A percentile compares a stretch with the other conserved stretches of the same genome.
Evolutionary conservation across 2,113 vertebrate species (phyloP).

Genomic region (Chionomys nivalis): DNA sequence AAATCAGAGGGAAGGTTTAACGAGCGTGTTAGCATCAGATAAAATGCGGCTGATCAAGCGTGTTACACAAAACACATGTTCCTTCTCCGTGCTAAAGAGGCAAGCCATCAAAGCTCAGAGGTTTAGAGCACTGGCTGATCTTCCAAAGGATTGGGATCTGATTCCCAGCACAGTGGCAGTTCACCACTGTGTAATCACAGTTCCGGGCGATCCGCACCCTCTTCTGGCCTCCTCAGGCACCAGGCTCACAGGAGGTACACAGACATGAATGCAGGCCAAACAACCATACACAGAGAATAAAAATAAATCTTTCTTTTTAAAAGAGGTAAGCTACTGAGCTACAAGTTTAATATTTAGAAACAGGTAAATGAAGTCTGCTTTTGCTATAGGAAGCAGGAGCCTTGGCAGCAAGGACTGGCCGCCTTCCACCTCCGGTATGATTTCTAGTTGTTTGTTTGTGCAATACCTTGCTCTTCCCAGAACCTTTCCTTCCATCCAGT

Average conservation of each 20-base stretch:
- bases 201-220: background rate
- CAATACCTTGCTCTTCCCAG: background rate
- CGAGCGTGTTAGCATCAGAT: background rate
- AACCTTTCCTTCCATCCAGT: background rate
- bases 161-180: background rate
- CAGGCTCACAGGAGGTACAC: background rate
- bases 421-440: background rate
- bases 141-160: background rate
- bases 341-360: slow-evolving; percentile 52
- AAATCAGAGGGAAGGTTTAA: background rate
- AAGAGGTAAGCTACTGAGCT: background rate
- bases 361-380: slow-evolving; percentile 27
- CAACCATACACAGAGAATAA: background rate
- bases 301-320: background rate
- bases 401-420: background rate
- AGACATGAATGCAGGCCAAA: background rate
- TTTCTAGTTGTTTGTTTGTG: background rate
- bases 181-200: background rate
- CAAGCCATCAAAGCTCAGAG: background rate
- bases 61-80: background rate
- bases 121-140: background rate
- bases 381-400: background rate
- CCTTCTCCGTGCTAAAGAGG: background rate
- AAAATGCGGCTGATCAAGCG: background rate
- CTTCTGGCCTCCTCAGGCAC: background rate